Evolutionary conservation across 2,888 invertebrate species (phyloP).

Genomic region (Laspeyria flexula): DNA sequence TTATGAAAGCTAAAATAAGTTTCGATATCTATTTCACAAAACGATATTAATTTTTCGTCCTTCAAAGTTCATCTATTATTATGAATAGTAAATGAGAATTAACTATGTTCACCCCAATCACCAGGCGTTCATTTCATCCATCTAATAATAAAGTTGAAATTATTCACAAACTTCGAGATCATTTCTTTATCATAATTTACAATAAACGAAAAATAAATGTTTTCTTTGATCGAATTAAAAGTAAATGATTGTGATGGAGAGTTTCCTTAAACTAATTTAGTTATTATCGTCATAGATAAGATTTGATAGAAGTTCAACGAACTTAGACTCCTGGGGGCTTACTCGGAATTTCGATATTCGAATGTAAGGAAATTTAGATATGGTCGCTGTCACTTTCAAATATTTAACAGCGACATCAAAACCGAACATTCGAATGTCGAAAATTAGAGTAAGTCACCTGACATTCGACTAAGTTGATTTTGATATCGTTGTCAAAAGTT

Average conservation of each 20-base stretch:
- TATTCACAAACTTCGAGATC: constrained; percentile 3
- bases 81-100: background rate
- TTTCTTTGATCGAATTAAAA: constrained; percentile 11
- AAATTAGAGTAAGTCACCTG: too few relatives aligned
- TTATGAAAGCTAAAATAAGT: background rate
- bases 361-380: too few relatives aligned
- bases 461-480: too few relatives aligned
- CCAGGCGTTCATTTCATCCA: background rate
- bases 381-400: too few relatives aligned
- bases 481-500: too few relatives aligned
- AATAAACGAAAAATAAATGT: constrained; percentile 6
- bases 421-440: too few relatives aligned
- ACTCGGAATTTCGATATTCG: too few relatives aligned
- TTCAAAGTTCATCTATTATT: background rate
- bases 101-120: constrained; percentile 1
- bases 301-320: background rate
- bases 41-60: background rate
- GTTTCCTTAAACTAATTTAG: background rate
- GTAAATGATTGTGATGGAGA: constrained; percentile 10
- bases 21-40: background rate
- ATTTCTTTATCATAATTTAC: constrained; percentile 3
- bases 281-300: background rate
- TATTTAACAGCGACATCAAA: too few relatives aligned
- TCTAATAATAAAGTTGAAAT: background rate
- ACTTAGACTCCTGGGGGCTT: too few relatives aligned